Conservation (phyloP, 2,113 vertebrate species). For the Neomonachus schauinslandi region DNA sequence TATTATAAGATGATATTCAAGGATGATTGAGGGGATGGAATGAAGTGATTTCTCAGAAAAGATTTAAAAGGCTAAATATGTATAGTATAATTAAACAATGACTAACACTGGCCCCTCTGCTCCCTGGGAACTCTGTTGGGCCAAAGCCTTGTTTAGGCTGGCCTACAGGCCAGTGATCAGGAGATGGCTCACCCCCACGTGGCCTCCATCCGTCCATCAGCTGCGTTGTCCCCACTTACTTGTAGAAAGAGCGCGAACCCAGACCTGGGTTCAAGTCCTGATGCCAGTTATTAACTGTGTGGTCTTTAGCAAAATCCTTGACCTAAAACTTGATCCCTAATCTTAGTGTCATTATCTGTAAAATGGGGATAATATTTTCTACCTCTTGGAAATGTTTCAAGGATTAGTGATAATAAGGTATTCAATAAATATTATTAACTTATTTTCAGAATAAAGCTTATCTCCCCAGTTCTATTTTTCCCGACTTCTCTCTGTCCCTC, state of each 20-base stretch:
- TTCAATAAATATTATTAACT: neutral
- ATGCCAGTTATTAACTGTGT: neutral
- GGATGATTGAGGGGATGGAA: conserved; percentile 72
- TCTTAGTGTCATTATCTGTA: neutral
- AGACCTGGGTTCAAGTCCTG: conserved; percentile 12
- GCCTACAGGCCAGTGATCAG: neutral
- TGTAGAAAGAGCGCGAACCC: neutral
- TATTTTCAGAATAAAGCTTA: conserved; percentile 19
- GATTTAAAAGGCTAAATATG: conserved; percentile 71
- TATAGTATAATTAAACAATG: conserved; percentile 62
- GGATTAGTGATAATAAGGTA: neutral
- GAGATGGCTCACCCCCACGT: neutral
- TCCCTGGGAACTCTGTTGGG: neutral
- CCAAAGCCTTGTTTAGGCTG: conserved; percentile 57
- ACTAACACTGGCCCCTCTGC: conserved; percentile 28
- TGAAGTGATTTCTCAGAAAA: conserved; percentile 79
- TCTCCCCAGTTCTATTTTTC: neutral
- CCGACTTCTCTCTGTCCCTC: neutral
- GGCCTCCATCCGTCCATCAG: neutral
- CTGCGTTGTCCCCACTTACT: neutral
- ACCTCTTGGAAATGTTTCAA: neutral
- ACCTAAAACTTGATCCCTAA: neutral
- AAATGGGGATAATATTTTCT: neutral
- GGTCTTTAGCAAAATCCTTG: conserved; percentile 9
- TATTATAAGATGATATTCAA: conserved; percentile 70